Conservation (phyloP, 2,888 invertebrate species). For the Drosophila hawaiiensis region DNA sequence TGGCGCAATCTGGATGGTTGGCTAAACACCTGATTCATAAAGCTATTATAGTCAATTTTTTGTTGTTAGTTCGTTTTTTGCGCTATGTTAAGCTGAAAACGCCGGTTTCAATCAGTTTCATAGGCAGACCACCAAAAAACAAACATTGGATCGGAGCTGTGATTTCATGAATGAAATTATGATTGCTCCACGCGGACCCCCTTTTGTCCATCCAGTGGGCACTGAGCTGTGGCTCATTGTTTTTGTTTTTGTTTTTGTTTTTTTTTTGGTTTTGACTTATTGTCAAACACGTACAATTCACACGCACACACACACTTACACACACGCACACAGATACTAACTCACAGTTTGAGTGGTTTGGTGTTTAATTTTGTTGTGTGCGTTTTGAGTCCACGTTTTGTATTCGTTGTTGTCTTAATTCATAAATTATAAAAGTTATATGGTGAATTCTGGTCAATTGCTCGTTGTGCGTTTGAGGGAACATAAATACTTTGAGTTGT, state of each 20-base stretch:
- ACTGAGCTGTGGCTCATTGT: slow-evolving; percentile 26
- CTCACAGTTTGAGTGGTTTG: slow-evolving; percentile 30
- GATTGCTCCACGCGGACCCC: slow-evolving; percentile 42
- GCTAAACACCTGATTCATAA: slow-evolving; percentile 18
- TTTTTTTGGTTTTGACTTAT: slow-evolving; percentile 37
- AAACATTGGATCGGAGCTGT: slow-evolving; percentile 35
- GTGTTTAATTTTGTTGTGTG: slow-evolving; percentile 49
- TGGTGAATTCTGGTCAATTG: slow-evolving; percentile 65
- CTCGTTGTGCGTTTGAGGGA: slow-evolving; percentile 59
- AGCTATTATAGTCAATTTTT: slow-evolving; percentile 1
- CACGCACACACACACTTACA: slow-evolving; percentile 7
- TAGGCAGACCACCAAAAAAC: slow-evolving; percentile 10
- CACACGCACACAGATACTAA: slow-evolving; percentile 16
- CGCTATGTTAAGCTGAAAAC: slow-evolving; percentile 7
- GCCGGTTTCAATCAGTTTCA: slow-evolving; percentile 28
- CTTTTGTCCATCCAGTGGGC: slow-evolving; percentile 1
- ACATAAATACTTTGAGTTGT: slow-evolving; percentile 72
- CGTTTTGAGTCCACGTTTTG: slow-evolving; percentile 29
- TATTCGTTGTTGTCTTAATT: slow-evolving; percentile 38
- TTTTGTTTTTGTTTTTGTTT: too few relatives aligned
- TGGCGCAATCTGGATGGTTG: slow-evolving; percentile 1
- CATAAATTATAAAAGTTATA: slow-evolving; percentile 62
- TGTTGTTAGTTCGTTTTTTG: slow-evolving; percentile 6
- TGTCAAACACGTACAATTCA: slow-evolving; percentile 42
- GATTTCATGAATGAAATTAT: slow-evolving; percentile 79